Conservation (phyloP, 2,797 vertebrate species). For the Phrynocephalus forsythii region DNA sequence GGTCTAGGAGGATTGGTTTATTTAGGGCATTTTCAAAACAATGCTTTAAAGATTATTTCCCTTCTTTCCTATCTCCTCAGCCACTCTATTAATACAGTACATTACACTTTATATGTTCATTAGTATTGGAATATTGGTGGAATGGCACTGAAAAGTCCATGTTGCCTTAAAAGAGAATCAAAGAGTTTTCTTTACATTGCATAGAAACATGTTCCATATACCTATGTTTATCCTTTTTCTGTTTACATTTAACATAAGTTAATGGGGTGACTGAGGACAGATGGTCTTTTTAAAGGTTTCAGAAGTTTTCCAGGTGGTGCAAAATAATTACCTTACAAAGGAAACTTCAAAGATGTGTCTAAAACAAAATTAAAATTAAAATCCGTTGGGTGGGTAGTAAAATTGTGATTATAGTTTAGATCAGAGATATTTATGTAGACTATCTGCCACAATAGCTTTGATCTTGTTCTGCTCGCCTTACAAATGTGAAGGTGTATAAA, state of each 20-base stretch:
- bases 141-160: not conserved
- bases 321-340: constrained; percentile 10
- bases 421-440: not conserved
- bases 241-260: constrained; percentile 35
- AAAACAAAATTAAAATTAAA: not conserved
- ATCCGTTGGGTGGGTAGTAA: not conserved
- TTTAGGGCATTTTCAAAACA: not conserved
- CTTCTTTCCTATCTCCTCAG: not conserved
- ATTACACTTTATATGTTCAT: not conserved
- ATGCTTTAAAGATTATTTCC: not conserved
- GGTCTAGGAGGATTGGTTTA: not conserved
- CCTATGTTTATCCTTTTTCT: constrained; percentile 4
- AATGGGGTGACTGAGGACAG: constrained; percentile 17
- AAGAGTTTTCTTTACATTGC: not conserved
- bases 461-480: too few relatives aligned
- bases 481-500: too few relatives aligned
- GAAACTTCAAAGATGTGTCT: not conserved
- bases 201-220: not conserved
- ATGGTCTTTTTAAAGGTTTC: not conserved
- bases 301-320: constrained; percentile 10
- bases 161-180: constrained; percentile 8
- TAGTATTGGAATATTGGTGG: not conserved
- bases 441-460: too few relatives aligned
- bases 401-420: not conserved
- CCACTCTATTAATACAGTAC: not conserved